A percentile compares a stretch with the other conserved stretches of the same genome.
Conservation (phyloP, 2,888 invertebrate genomes). For the Philereme vetulata region DNA sequence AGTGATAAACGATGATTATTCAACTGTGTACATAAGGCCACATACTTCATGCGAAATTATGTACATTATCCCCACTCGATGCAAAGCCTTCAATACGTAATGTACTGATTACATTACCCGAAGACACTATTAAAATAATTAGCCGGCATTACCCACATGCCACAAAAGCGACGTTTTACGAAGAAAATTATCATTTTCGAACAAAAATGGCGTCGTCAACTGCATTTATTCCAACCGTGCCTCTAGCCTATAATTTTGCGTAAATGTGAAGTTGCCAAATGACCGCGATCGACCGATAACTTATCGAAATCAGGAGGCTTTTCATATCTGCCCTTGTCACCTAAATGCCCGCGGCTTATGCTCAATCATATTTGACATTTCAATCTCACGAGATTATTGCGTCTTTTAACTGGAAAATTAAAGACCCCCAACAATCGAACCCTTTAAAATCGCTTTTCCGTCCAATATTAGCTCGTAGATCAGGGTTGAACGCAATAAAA, state of each 20-base stretch:
- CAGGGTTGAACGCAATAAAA: conserved; percentile 79
- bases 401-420: conserved; percentile 36
- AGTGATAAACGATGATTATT: conserved; percentile 18
- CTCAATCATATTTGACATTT: conserved; percentile 33
- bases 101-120: conserved; percentile 51
- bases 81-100: conserved; percentile 35
- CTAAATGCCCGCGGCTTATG: conserved; percentile 47
- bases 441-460: conserved; percentile 65
- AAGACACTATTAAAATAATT: conserved; percentile 73
- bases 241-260: conserved; percentile 64
- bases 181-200: conserved; percentile 66
- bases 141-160: conserved; percentile 54
- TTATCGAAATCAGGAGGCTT: conserved; percentile 54
- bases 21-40: conserved; percentile 22
- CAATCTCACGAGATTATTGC: conserved; percentile 32
- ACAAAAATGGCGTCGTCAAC: conserved; percentile 57
- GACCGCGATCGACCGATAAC: conserved; percentile 58
- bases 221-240: conserved; percentile 52
- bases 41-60: conserved; percentile 27
- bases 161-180: conserved; percentile 57
- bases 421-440: conserved; percentile 53
- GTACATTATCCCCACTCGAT: conserved; percentile 20
- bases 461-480: conserved; percentile 73
- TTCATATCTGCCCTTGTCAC: conserved; percentile 43
- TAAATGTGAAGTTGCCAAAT: conserved; percentile 69